A percentile compares a stretch with the other conserved stretches of the same genome.
These are phyloP conservation scores for Spermophilus dauricus DNA, from an alignment of 2,113 vertebrate species.

Conservation along the genomic window DNA sequence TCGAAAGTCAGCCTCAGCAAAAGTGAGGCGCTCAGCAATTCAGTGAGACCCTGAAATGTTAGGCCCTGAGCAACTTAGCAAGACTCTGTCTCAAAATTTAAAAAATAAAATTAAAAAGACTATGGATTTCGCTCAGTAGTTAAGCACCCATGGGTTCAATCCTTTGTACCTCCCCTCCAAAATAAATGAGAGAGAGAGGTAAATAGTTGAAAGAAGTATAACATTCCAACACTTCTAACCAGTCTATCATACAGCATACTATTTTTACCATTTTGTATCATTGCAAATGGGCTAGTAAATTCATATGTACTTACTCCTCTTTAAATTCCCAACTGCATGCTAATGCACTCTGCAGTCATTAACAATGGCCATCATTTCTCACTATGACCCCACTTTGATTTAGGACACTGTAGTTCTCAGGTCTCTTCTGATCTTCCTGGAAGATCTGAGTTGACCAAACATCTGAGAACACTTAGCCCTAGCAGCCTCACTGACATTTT, in stretches of 20 bases:
- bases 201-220: not conserved
- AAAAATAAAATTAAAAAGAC: not conserved
- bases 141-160: too few relatives aligned
- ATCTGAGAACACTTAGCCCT: not conserved
- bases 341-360: not conserved
- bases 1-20: too few relatives aligned
- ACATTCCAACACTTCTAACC: not conserved
- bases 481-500: not conserved
- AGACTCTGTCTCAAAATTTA: too few relatives aligned
- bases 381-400: not conserved
- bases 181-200: too few relatives aligned
- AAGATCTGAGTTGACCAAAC: not conserved
- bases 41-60: too few relatives aligned
- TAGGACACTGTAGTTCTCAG: not conserved
- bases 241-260: not conserved
- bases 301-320: not conserved
- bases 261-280: not conserved
- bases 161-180: too few relatives aligned
- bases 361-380: not conserved
- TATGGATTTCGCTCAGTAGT: too few relatives aligned
- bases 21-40: too few relatives aligned
- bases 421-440: not conserved
- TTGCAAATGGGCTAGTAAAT: not conserved
- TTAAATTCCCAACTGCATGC: not conserved
- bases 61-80: too few relatives aligned